Evolutionary conservation across 2,888 invertebrate genomes (phyloP), one percentile per base, ranked within the genome.

Genomic region (Amorpha juglandis): DNA sequence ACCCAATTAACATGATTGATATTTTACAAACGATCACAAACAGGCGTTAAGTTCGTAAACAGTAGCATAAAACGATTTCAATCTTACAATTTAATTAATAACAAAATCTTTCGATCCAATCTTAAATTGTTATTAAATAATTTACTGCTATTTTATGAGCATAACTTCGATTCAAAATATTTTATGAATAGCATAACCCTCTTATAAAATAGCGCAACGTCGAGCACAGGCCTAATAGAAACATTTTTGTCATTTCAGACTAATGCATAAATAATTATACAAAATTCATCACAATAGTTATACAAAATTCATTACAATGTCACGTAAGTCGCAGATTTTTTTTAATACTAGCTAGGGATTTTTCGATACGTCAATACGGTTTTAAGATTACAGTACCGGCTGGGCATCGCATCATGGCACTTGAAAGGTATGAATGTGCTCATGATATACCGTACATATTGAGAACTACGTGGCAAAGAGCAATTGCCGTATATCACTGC

Each of bases 1-100:
- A 69, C 69, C 68, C 68, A 67, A 68, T 65, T 65, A 53, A 66
- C n/a, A 45, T 45, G 58, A 55, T 63, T 51, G 58, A 55, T 62
- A 62, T 58, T 48, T 64, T 48, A 63, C 65, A 53, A 63, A 58
- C 65, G 58, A 42, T 38, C 48, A 12, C 21, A 42, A 14, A 50
- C 38, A 48, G 12, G 21, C 48, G 35, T 21, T 50, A 47, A 14
- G 55, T 19, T 38, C 33, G 55, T 48, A 50, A 63, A 53, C 45
- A 52, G 33, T 42, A 12, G 50, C 50, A 50, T 19, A 19, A 45
- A 45, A 45, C 45, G 45, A 45, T 45, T 45, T 45, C 45, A 45
- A 45, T 50, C 50, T 19, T 50, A 12, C 47, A 48, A 50, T 19
- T 45, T 45, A 45, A 45, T 45, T 45, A 45, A 45, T 14, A 45